Evolutionary conservation across 1,140 invertebrate genomes (phyloP), one percentile per base, ranked within the genome.

Genomic region (Anadara kagoshimensis): DNA sequence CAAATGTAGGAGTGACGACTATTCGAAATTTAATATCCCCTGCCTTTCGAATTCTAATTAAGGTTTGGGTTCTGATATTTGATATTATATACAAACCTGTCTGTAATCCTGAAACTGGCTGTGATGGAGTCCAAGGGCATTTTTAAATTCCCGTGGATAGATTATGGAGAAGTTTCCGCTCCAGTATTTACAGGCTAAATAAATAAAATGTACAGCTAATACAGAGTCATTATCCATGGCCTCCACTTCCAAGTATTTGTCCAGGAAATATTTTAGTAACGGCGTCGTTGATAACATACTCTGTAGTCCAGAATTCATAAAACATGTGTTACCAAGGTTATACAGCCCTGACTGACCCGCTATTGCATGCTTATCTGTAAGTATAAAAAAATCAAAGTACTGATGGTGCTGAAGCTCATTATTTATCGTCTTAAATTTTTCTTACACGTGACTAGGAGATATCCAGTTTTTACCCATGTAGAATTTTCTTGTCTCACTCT

Each of bases 261-360:
- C 87, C 45, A 92, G 84, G 78, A 93, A 92, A 82, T 90, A 92
- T 78, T 90, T 88, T 29, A 92, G 84, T 1, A 93, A 88, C 22
- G 91, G 88, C 1, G 79, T 73, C 44, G 86, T 88, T 67, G 80
- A 83, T 62, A 88, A 78, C 36, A 94, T 87, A 85, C 92, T 93
- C 84, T 94, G 93, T 24, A 94, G 85, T 0, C 92, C 93, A 41
- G 93, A 90, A 83, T 93, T 93, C 93, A 94, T 94, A 82, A 94
- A 94, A 81, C 93, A 94, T 7, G 93, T 94, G 81, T 93, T 93
- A 56, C 93, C 93, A 29, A 94, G 88, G 78, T 94, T 94, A 26
- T 90, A 88, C 69, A 94, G 88, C 49, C 93, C 93, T 83, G 93
- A 93, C 56, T 92, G 91, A 47, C 93, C 93, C n/a, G 91, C 88